These are phyloP conservation scores for Siphamia tubifer DNA, from an alignment of 2,113 vertebrate species.

Conservation along the genomic window DNA sequence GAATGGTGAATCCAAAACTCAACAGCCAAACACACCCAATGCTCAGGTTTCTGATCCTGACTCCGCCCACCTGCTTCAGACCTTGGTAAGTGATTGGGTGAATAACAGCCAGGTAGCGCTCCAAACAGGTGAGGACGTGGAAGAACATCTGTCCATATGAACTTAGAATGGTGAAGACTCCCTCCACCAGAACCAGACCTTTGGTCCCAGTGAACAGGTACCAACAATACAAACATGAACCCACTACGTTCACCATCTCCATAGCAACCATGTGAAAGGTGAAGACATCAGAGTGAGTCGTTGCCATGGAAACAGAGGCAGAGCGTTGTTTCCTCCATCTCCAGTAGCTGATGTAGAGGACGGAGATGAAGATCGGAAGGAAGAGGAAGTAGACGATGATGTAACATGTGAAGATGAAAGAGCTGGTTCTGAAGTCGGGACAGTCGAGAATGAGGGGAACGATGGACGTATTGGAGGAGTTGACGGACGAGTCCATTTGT, in stretches of 20 bases:
- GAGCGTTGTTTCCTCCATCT: not conserved
- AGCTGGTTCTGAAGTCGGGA: no score
- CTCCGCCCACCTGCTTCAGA: accelerated
- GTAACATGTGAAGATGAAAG: not conserved
- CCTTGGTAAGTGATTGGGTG: constrained; percentile 12
- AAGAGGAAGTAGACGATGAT: not conserved
- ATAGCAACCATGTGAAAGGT: not conserved
- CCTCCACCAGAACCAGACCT: no score
- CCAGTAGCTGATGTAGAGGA: not conserved
- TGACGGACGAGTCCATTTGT: not conserved
- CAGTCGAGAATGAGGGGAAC: not conserved
- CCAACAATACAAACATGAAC: not conserved
- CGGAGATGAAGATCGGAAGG: not conserved
- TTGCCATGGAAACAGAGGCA: no score
- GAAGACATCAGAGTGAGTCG: not conserved
- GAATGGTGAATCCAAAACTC: not conserved
- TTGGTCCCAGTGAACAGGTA: not conserved
- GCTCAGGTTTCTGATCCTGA: constrained; percentile 25
- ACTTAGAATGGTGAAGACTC: no score
- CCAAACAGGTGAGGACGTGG: constrained; percentile 31
- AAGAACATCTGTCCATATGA: not conserved
- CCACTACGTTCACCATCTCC: not conserved
- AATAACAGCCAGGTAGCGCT: constrained; percentile 45
- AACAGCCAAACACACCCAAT: constrained; percentile 11
- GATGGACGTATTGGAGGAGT: not conserved